Evolutionary conservation across 2,113 vertebrate genomes (phyloP).

Genomic region (Ptyas mucosa): DNA sequence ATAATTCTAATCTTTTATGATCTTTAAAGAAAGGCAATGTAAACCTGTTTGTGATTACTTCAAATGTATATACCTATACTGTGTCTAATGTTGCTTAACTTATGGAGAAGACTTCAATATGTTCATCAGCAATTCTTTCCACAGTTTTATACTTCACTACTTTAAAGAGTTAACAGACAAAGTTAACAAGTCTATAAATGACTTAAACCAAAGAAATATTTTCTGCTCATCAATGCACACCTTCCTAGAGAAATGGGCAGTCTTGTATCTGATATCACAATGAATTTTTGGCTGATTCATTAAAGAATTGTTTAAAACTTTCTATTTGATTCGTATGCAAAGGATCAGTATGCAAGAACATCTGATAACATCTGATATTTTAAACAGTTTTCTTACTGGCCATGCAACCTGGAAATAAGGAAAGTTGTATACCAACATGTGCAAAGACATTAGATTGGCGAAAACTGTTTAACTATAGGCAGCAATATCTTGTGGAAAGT

Average conservation of each 20-base stretch:
- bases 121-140: background rate
- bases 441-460: background rate
- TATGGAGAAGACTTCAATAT: conserved; percentile 10
- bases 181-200: background rate
- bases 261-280: background rate
- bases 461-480: background rate
- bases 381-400: background rate
- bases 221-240: background rate
- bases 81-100: conserved; percentile 8
- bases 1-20: conserved; percentile 20
- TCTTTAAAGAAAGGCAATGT: background rate
- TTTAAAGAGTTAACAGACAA: background rate
- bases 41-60: conserved; percentile 10
- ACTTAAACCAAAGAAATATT: background rate
- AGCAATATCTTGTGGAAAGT: background rate
- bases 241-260: background rate
- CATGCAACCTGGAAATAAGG: background rate
- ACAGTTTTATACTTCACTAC: background rate
- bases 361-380: background rate
- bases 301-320: background rate
- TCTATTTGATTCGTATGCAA: background rate
- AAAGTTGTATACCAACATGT: background rate
- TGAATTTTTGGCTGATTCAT: background rate
- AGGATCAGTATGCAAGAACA: background rate
- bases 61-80: background rate